phyloP scores from a whole-genome alignment of 2,113 vertebrate genomes.

The Vicugna pacos region DNA sequence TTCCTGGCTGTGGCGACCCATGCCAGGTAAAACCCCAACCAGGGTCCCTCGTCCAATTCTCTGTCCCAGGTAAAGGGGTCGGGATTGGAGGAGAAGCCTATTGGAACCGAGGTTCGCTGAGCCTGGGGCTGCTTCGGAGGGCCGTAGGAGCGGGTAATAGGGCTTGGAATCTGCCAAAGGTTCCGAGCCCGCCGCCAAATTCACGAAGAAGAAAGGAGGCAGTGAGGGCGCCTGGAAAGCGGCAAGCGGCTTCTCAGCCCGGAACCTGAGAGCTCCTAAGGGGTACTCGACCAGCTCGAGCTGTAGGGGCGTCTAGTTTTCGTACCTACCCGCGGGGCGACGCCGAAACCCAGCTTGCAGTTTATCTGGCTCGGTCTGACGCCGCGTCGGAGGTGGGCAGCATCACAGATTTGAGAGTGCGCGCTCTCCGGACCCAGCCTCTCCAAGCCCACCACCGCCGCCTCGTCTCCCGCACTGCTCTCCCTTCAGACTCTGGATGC shows the following conservation, averaged over 20 bases:
- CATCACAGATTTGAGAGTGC: not conserved
- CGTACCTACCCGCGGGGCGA: rapidly evolving
- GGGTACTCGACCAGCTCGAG: not conserved
- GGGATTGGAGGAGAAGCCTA: not conserved
- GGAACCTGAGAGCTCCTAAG: not conserved
- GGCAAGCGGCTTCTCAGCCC: not conserved
- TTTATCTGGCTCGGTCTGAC: not conserved
- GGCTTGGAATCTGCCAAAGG: not conserved
- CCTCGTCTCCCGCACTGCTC: not conserved
- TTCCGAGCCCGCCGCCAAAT: not conserved
- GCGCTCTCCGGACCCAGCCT: rapidly evolving
- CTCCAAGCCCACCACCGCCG: not conserved
- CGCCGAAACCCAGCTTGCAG: not conserved
- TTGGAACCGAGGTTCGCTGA: not conserved
- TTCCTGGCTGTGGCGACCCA: not conserved
- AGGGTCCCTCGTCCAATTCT: not conserved
- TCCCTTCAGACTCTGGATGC: not conserved
- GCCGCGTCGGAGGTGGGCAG: not conserved
- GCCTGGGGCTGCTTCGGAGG: not conserved
- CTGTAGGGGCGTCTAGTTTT: not conserved
- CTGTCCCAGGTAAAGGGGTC: not conserved
- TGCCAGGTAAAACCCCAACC: constrained; percentile 47
- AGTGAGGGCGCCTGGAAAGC: not conserved
- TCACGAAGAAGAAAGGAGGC: not conserved
- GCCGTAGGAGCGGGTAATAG: not conserved